Evolutionary conservation across 64 coral and sea anemone species (phyloP).

Genomic region (Astreopora myriophthalma): DNA sequence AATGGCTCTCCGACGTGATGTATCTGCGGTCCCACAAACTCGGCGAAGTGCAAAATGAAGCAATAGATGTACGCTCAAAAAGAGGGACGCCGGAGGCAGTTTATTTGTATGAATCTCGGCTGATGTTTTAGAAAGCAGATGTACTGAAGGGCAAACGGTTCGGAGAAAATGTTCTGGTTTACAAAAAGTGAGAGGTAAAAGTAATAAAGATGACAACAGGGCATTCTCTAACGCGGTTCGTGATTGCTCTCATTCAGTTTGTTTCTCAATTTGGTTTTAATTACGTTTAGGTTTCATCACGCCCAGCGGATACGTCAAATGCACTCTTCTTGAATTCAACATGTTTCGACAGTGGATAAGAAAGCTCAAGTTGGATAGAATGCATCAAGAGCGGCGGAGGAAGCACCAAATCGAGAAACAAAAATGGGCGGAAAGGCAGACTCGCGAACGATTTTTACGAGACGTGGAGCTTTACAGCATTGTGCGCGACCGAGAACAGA

Average conservation of each 20-base stretch:
- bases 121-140: no score
- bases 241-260: not conserved
- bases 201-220: not conserved
- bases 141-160: no score
- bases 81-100: no score
- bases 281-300: constrained; percentile 80
- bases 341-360: constrained; percentile 88
- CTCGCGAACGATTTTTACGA: constrained; percentile 38
- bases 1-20: no score
- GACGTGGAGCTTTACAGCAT: constrained; percentile 73
- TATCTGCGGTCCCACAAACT: no score
- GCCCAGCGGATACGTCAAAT: constrained; percentile 87
- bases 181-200: no score
- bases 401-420: constrained; percentile 51
- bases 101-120: no score
- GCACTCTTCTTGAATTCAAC: constrained; percentile 95
- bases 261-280: not conserved
- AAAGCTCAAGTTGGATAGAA: constrained; percentile 83
- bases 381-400: constrained; percentile 52
- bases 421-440: constrained; percentile 31
- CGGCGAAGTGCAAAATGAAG: no score
- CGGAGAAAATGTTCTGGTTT: no score
- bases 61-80: no score
- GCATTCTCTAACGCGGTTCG: not conserved
- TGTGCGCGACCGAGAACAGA: constrained; percentile 41